phyloP scores from a whole-genome alignment of 1,140 invertebrate genomes.

The Planococcus citri region DNA sequence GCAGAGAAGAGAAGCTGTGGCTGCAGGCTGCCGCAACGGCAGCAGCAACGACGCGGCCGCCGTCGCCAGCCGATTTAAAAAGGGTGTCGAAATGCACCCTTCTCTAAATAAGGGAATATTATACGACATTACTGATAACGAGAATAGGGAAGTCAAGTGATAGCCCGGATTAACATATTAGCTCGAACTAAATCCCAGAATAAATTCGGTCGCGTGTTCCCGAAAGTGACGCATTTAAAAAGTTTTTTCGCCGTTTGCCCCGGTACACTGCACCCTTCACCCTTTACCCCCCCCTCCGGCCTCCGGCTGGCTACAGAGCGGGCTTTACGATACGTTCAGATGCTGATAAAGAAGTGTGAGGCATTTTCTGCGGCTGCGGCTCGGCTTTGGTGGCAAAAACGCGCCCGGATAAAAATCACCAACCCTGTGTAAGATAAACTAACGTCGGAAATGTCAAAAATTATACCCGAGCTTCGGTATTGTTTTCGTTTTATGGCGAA shows the following conservation, averaged over 20 bases:
- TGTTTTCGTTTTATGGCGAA: background rate
- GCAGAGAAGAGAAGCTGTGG: background rate
- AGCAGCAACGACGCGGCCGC: background rate
- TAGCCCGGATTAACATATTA: conserved; percentile 17
- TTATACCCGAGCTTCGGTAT: background rate
- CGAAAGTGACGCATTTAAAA: background rate
- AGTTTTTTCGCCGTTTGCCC: background rate
- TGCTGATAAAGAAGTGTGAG: no score
- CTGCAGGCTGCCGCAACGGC: background rate
- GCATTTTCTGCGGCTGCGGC: no score
- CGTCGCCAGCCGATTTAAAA: background rate
- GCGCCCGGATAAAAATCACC: background rate
- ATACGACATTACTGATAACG: conserved; percentile 17
- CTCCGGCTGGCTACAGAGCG: no score
- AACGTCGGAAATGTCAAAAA: conserved; percentile 2
- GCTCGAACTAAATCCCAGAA: conserved; percentile 15
- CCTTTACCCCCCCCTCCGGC: no score
- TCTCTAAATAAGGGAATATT: conserved; percentile 14
- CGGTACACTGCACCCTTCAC: no score
- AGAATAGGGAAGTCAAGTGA: conserved; percentile 13
- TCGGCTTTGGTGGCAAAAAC: no score
- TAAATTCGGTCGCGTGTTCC: conserved; percentile 15
- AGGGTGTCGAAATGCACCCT: conserved; percentile 17
- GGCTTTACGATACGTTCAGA: no score
- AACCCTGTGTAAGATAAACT: background rate